A percentile compares a stretch with the other conserved stretches of the same genome.
phyloP scores from a whole-genome alignment of 2,797 vertebrate genomes.

The Limnodromus scolopaceus region DNA sequence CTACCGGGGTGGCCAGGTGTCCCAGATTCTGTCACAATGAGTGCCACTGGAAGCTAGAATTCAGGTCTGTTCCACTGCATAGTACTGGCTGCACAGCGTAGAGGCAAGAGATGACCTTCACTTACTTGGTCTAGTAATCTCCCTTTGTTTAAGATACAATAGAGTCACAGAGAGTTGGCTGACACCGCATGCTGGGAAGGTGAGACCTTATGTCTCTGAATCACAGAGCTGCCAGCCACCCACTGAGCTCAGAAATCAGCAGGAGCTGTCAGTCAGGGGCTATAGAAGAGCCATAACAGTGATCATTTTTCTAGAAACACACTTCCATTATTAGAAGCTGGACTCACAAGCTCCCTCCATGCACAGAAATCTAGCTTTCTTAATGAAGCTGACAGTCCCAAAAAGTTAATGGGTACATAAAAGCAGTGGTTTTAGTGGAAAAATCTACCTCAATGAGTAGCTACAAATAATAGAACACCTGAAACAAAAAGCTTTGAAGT shows the following conservation, averaged over 20 bases:
- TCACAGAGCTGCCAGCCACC: background rate
- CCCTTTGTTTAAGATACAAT: background rate
- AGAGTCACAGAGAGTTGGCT: background rate
- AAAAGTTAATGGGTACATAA: background rate
- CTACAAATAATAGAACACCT: background rate
- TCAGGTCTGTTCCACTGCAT: background rate
- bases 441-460: background rate
- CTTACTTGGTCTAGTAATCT: background rate
- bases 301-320: background rate
- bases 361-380: background rate
- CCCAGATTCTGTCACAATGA: too few species aligned
- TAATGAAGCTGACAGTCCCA: background rate
- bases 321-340: background rate
- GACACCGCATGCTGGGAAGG: accelerated
- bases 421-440: background rate
- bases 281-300: background rate
- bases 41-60: background rate
- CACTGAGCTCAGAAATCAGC: background rate
- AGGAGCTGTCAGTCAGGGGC: background rate
- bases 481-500: background rate
- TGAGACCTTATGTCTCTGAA: background rate
- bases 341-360: background rate
- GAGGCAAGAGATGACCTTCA: background rate
- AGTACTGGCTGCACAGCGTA: background rate
- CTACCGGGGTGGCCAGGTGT: background rate